Base-by-base conservation (phyloP, 92 coral and sea anemone genomes). In the Isaurus tuberculatus region DNA sequence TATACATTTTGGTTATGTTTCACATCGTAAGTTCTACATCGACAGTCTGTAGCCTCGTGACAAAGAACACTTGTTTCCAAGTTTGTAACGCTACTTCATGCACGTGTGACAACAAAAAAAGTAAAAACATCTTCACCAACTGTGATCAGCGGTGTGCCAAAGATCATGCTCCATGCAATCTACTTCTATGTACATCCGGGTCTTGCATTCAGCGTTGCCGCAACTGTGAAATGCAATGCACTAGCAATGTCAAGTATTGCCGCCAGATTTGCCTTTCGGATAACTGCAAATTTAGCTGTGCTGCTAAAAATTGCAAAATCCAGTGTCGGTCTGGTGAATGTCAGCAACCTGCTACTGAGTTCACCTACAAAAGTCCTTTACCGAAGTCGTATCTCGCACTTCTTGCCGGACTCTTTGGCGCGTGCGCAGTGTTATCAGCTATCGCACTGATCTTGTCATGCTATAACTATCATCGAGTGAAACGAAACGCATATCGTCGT, bases 141-240 rank as follows among this genome's bases (percentile, higher is more conserved):
- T 94, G 98, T 65, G 84, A 85, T 27, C 98, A 94, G 67, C 40
- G 43, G 82, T 77, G 82, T 57, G 82, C 14, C 15, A 14, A 58
- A 77, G 57, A 13, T 2, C 34, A 77, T 34, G 51, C 40, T 42
- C 64, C 89, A 11, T 94, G 98, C 66, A 79, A 71, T 63, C 86
- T 32, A 32, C 84, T 94, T 8, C 75, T 79, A 19, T 94, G 98
- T 28, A 81, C 91, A 73, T 72, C 93, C 57, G 93, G 87, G 81
- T 87, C 84, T 34, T 94, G 98, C 36, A 55, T 84, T 78, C 98
- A 94, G 60, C 87, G 86, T 84, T 94, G 98, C 43, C 91, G 84
- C 65, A 91, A 88, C 67, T 95, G 98, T 86, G 70, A 71, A 8
- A 95, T 95, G 98, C 91, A 90, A 36, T 95, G 98, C 75, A 87